phyloP scores from a whole-genome alignment of 2,113 vertebrate species.

The Canis aureus region DNA sequence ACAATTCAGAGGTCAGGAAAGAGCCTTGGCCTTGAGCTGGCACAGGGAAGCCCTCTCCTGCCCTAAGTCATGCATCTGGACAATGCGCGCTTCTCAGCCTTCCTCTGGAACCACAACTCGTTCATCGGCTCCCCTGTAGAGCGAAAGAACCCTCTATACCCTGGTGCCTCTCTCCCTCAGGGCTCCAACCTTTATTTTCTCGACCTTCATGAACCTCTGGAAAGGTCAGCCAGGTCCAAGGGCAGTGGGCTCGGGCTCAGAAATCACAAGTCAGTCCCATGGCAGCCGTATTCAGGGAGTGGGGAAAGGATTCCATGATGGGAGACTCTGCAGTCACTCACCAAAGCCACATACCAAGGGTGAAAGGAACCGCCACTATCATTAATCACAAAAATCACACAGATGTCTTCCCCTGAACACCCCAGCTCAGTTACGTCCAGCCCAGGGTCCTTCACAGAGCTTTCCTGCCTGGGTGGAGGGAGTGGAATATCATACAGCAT shows the following conservation, averaged over 20 bases:
- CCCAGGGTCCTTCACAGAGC: neutral
- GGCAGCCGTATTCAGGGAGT: neutral
- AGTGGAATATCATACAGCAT: neutral
- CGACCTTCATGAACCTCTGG: neutral
- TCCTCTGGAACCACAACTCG: neutral
- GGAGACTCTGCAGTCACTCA: neutral
- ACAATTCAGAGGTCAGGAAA: neutral
- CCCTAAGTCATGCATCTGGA: neutral
- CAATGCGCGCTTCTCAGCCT: neutral
- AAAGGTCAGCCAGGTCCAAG: neutral
- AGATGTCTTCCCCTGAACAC: neutral
- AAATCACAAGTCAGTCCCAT: neutral
- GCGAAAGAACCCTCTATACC: neutral
- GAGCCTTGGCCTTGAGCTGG: neutral
- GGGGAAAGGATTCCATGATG: neutral
- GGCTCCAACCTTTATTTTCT: neutral
- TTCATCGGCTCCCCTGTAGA: neutral
- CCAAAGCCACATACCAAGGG: neutral
- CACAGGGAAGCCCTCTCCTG: neutral
- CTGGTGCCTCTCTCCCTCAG: neutral
- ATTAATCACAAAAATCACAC: neutral
- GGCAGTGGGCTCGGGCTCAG: neutral
- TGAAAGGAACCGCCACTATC: neutral
- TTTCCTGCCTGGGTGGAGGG: neutral
- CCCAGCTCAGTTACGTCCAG: neutral